Conservation (phyloP, 1,140 invertebrate species). For the Caenorhabditis inopinata region DNA sequence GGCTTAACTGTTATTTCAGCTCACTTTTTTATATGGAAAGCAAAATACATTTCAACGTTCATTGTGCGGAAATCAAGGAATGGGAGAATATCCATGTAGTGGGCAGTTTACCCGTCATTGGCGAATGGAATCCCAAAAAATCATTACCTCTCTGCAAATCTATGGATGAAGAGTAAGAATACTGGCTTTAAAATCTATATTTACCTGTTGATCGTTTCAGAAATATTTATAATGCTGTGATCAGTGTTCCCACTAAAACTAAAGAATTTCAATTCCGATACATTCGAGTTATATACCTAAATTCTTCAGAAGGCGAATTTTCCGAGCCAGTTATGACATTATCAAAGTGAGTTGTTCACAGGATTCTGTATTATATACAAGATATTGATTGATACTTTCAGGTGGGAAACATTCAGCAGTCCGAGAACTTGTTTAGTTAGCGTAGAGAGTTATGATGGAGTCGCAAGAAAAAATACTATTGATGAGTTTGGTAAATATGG, state of each 20-base stretch:
- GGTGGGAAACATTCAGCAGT: not conserved
- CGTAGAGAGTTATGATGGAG: not conserved
- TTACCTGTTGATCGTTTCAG: not conserved
- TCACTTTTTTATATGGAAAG: conserved; percentile 18
- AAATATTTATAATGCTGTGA: not conserved
- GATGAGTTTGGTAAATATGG: conserved; percentile 39
- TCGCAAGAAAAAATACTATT: conserved; percentile 10
- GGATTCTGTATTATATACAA: too few species aligned
- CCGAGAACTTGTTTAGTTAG: not conserved
- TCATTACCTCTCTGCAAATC: not conserved
- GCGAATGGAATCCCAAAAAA: conserved; percentile 19
- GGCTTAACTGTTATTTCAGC: not conserved
- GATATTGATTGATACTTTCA: not conserved
- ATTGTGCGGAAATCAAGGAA: conserved; percentile 11
- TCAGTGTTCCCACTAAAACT: not conserved
- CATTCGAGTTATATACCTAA: not conserved
- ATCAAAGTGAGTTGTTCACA: not conserved
- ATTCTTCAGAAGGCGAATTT: not conserved
- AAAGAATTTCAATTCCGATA: conserved; percentile 7
- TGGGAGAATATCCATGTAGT: conserved; percentile 14
- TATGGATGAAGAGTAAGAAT: not conserved
- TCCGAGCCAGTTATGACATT: not conserved
- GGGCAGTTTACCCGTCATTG: not conserved
- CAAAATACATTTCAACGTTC: conserved; percentile 12
- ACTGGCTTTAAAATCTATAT: too few species aligned